phyloP scores from a whole-genome alignment of 2,888 invertebrate genomes.

The Sisyra terminalis region DNA sequence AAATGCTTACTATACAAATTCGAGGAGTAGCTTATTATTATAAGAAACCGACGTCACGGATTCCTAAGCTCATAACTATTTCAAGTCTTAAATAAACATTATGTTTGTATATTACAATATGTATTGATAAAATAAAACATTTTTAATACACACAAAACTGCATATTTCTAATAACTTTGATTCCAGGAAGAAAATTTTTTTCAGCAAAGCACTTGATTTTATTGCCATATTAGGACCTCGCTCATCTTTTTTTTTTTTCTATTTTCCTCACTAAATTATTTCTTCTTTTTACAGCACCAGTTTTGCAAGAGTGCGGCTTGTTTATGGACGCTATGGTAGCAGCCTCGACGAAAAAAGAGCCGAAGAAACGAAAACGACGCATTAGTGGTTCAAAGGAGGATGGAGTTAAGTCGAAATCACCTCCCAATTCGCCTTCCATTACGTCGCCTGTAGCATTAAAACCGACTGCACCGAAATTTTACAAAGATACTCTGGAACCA shows the following conservation, averaged over 20 bases:
- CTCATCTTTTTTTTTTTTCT: too few relatives aligned
- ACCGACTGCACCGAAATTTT: slow-evolving; percentile 51
- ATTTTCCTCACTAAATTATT: background rate
- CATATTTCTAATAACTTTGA: too few relatives aligned
- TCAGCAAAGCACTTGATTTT: too few relatives aligned
- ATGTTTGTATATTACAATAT: too few relatives aligned
- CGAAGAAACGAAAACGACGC: slow-evolving; percentile 63
- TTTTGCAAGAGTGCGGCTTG: slow-evolving; percentile 78
- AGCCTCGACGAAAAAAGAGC: slow-evolving; percentile 53
- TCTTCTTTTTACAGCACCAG: slow-evolving; percentile 38
- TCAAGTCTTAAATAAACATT: too few relatives aligned
- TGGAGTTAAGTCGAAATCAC: slow-evolving; percentile 13
- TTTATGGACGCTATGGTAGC: slow-evolving; percentile 84
- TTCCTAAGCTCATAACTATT: too few relatives aligned
- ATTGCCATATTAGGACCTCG: too few relatives aligned
- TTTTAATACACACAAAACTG: too few relatives aligned
- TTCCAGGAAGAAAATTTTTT: background rate
- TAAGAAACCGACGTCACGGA: too few relatives aligned
- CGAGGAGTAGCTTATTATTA: too few relatives aligned
- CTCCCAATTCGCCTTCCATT: slow-evolving; percentile 29
- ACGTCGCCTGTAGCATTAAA: slow-evolving; percentile 23
- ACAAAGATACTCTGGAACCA: slow-evolving; percentile 77
- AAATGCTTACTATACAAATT: too few relatives aligned
- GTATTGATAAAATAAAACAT: too few relatives aligned
- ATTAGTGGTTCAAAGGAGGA: slow-evolving; percentile 51